Conservation (phyloP, 2,113 vertebrate genomes). For the Prolemur simus region DNA sequence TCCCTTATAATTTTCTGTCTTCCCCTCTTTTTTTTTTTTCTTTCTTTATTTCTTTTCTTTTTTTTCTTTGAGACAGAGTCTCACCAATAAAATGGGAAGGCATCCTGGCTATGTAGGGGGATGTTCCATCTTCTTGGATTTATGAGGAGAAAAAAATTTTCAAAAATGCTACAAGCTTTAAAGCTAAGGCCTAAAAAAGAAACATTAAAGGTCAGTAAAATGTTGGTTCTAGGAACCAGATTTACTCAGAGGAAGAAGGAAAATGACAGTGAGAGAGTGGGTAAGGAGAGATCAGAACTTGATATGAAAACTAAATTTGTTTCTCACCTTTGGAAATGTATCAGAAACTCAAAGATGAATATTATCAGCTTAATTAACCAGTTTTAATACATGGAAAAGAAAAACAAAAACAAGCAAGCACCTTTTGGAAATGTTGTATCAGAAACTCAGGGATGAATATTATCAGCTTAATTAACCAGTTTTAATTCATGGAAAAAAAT, state of each 20-base stretch:
- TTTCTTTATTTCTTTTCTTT: no score
- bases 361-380: background rate
- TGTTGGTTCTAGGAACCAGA: background rate
- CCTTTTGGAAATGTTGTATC: constrained; percentile 11
- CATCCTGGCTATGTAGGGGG: background rate
- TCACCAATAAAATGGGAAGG: background rate
- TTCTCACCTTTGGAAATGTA: constrained; percentile 12
- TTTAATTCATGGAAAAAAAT: background rate
- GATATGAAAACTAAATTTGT: background rate
- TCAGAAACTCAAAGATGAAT: background rate
- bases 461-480: background rate
- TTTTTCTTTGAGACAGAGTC: no score
- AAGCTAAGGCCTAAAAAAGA: background rate
- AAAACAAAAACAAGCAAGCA: background rate
- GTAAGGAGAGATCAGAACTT: background rate
- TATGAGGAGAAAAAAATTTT: background rate
- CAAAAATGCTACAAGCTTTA: background rate
- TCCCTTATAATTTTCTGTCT: background rate
- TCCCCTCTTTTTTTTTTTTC: background rate
- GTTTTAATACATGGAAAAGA: background rate
- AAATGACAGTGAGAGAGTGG: background rate
- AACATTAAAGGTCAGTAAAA: background rate
- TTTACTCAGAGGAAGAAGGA: background rate
- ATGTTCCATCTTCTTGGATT: background rate
- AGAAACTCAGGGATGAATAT: background rate